Evolutionary conservation across 2,797 vertebrate genomes (phyloP).

Genomic region (Onychomys leucogaster): DNA sequence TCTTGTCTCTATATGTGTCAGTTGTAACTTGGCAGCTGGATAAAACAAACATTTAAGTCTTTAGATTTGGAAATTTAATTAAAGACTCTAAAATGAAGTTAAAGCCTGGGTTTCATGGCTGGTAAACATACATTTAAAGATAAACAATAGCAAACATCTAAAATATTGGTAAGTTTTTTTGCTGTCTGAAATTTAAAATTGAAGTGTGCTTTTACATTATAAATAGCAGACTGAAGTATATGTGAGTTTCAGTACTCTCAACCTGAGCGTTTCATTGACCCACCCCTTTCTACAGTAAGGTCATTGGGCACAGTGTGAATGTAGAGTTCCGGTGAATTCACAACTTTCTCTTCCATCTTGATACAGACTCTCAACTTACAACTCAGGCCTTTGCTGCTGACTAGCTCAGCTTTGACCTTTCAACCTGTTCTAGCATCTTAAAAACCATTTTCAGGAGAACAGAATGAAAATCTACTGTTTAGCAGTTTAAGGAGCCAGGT

Average conservation of each 20-base stretch:
- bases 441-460: slow-evolving; percentile 5
- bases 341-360: slow-evolving; percentile 1
- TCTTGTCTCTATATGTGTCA: slow-evolving; percentile 29
- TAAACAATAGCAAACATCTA: slow-evolving; percentile 20
- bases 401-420: slow-evolving; percentile 61
- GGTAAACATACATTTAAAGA: slow-evolving; percentile 67
- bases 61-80: slow-evolving; percentile 70
- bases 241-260: not conserved
- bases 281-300: not conserved
- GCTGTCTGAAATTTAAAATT: slow-evolving; percentile 54
- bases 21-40: slow-evolving; percentile 59
- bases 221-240: not conserved
- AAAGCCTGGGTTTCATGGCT: not conserved
- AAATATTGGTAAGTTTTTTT: not conserved
- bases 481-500: slow-evolving; percentile 38
- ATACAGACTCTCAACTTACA: not conserved
- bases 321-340: slow-evolving; percentile 41
- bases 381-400: not conserved
- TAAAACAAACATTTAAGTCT: slow-evolving; percentile 70
- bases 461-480: slow-evolving; percentile 14
- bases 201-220: not conserved
- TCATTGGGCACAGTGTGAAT: not conserved
- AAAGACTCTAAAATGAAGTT: slow-evolving; percentile 57
- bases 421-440: not conserved
- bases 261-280: not conserved